Base-by-base conservation (phyloP, 2,797 vertebrate genomes). In the Epinephelus awoara region DNA sequence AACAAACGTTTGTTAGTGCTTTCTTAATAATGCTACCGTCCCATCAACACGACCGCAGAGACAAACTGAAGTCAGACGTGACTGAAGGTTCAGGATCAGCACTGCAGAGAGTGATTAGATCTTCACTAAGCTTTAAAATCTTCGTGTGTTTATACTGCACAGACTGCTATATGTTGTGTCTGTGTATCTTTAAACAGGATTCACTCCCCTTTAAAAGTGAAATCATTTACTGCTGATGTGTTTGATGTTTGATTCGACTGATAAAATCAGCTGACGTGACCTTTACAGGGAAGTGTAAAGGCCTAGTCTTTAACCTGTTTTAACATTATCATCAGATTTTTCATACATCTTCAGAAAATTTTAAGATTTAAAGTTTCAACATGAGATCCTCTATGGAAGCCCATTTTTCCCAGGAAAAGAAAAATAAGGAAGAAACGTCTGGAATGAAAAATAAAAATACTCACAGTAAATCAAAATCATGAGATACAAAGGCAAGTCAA, bases 1-100 rank as follows among this genome's bases (percentile, higher is more conserved):
- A 79, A 87, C 75, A 67, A 72, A 65, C 21, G 8, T n/a, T 46
- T 64, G 80, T 84, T 86, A 86, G 73, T 73, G 77, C 77, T 72
- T 86, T 77, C 57, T 82, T 34, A 76, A 52, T 54, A 56, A 86
- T 55, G 68, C 67, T 80, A 77, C 58, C 63, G 44, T 79, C 55
- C 34, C 49, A 72, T 74, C 56, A 46, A 51, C 67, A 57, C 21
- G 1, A 67, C 25, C 63, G 55, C 71, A 72, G 58, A 76, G 46
- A 61, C n/a, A 34, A 25, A 56, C 49, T 51, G 14, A 29, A 68
- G 29, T 63, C 74, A 70, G 40, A 47, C 65, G 27, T 63, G 55
- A 70, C 67, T 56, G 70, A 47, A 65, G 27, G 75, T 23, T 72
- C 63, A 66, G 59, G 42, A 17, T 34, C 34, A 57, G 77, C 63